Conservation (phyloP, 2,888 invertebrate species). For the Syrista parreyssii region DNA sequence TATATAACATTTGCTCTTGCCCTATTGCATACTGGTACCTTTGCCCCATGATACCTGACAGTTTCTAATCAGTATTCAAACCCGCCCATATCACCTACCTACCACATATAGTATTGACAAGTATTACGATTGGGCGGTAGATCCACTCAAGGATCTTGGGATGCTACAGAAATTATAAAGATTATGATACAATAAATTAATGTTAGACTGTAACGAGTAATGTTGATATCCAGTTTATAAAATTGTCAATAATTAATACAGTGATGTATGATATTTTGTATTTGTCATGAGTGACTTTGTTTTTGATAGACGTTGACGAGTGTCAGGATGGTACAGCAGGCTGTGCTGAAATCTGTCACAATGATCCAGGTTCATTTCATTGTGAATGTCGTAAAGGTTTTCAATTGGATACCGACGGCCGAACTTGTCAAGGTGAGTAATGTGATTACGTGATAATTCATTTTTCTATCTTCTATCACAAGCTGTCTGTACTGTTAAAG, state of each 20-base stretch:
- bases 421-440: slow-evolving; percentile 68
- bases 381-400: slow-evolving; percentile 70
- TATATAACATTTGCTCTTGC: neutral
- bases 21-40: neutral
- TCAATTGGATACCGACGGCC: slow-evolving; percentile 65
- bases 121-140: neutral
- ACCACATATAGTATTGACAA: neutral
- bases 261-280: neutral
- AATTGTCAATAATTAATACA: neutral
- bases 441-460: neutral
- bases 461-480: neutral
- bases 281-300: neutral
- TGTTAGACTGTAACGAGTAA: neutral
- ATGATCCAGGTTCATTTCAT: slow-evolving; percentile 70
- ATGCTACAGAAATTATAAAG: neutral
- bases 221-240: neutral
- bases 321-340: slow-evolving; percentile 69
- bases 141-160: neutral
- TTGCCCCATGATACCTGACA: neutral
- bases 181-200: neutral
- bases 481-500: neutral
- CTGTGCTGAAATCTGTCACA: slow-evolving; percentile 70
- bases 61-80: neutral
- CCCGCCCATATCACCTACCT: neutral
- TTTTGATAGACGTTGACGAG: slow-evolving; percentile 69